Conservation (phyloP, 2,797 vertebrate genomes). For the Rhinella marina region DNA sequence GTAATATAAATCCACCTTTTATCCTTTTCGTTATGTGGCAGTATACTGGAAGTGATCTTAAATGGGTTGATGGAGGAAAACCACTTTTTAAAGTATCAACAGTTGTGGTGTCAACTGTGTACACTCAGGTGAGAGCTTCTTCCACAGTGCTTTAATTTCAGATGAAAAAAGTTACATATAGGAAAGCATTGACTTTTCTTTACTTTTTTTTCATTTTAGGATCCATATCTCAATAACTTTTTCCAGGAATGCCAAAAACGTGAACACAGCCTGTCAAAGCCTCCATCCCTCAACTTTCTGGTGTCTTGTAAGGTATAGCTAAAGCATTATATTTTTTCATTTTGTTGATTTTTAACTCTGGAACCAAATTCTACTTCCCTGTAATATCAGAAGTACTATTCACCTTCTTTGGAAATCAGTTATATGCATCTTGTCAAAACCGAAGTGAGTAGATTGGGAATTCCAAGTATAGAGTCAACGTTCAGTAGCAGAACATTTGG, state of each 20-base stretch:
- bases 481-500: too few relatives aligned
- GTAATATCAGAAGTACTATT: too few relatives aligned
- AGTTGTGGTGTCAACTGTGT: constrained; percentile 91
- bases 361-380: neutral
- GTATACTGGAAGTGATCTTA: constrained; percentile 85
- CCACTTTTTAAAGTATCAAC: constrained; percentile 91
- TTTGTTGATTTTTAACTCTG: neutral
- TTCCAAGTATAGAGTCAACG: too few relatives aligned
- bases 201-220: constrained; percentile 75
- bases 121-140: constrained; percentile 87
- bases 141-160: neutral
- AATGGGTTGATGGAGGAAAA: constrained; percentile 96
- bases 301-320: constrained; percentile 88
- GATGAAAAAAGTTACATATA: neutral
- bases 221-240: constrained; percentile 91
- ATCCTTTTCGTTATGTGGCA: constrained; percentile 60
- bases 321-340: neutral
- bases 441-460: too few relatives aligned
- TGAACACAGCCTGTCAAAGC: constrained; percentile 86
- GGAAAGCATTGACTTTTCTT: neutral
- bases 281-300: constrained; percentile 90
- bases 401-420: too few relatives aligned
- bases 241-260: constrained; percentile 97
- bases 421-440: too few relatives aligned
- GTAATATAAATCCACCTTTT: neutral